phyloP scores from a whole-genome alignment of 37 sponge, comb jelly and placozoan genomes.

The Mnemiopsis leidyi region DNA sequence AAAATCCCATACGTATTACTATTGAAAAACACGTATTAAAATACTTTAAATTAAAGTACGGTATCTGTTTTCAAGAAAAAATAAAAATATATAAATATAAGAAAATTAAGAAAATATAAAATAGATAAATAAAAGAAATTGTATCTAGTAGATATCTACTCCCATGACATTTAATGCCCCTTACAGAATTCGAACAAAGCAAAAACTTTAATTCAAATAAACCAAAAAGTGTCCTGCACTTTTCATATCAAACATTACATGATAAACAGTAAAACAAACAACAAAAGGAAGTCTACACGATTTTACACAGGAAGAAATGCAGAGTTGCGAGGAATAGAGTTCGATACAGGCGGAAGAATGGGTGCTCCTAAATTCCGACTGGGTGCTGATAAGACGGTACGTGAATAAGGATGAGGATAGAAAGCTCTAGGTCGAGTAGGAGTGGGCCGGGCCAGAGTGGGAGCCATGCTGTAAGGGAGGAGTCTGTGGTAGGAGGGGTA shows the following conservation, averaged over 20 bases:
- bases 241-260: neutral
- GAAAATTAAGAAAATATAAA: neutral
- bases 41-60: neutral
- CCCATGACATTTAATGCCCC: neutral
- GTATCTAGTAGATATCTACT: neutral
- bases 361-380: neutral
- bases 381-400: neutral
- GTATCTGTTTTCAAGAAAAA: neutral
- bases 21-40: neutral
- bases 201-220: neutral
- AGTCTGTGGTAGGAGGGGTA: slow-evolving; percentile 32
- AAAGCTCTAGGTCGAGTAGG: neutral
- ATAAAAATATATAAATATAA: neutral
- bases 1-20: neutral
- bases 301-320: neutral
- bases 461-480: neutral
- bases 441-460: neutral
- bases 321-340: neutral
- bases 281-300: neutral
- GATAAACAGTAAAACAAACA: neutral
- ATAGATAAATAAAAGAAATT: neutral
- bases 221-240: neutral
- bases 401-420: neutral
- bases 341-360: neutral
- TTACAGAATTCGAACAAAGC: neutral